Percentiles rank a stretch among this genome's conserved stretches.
These are phyloP conservation scores for Cabera pusaria DNA, from an alignment of 2,888 invertebrate genomes.

Conservation along the genomic window DNA sequence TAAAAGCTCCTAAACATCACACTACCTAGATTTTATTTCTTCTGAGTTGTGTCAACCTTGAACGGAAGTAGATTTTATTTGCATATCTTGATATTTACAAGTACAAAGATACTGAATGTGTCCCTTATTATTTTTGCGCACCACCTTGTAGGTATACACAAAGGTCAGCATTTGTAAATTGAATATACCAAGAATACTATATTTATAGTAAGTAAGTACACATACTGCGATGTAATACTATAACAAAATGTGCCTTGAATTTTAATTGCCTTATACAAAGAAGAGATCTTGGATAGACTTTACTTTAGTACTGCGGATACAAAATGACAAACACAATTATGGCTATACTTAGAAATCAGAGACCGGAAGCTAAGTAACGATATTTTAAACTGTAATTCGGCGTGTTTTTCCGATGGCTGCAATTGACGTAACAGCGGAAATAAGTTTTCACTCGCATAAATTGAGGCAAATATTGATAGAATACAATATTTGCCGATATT, in stretches of 20 bases:
- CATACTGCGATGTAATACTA: background rate
- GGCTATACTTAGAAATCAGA: too few relatives aligned
- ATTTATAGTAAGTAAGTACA: conserved; percentile 1
- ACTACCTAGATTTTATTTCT: background rate
- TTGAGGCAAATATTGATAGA: too few relatives aligned
- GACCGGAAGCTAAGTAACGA: too few relatives aligned
- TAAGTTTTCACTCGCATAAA: too few relatives aligned
- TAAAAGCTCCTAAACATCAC: too few relatives aligned
- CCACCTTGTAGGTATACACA: conserved; percentile 45
- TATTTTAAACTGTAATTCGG: too few relatives aligned
- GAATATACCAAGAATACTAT: conserved; percentile 23
- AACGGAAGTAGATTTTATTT: conserved; percentile 34
- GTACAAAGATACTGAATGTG: conserved; percentile 15
- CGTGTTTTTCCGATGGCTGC: too few relatives aligned
- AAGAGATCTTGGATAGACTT: too few relatives aligned
- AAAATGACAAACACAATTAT: too few relatives aligned
- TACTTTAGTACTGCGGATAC: too few relatives aligned
- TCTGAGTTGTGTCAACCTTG: conserved; percentile 31
- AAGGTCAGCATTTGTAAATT: conserved; percentile 44
- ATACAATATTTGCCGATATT: too few relatives aligned
- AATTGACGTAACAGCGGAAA: too few relatives aligned
- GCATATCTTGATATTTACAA: conserved; percentile 35
- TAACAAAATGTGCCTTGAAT: conserved; percentile 2
- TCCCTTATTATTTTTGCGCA: conserved; percentile 37
- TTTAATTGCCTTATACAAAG: conserved; percentile 14